These are phyloP conservation scores for Stenchaetothrips biformis DNA, from an alignment of 2,888 invertebrate species.

Conservation along the genomic window DNA sequence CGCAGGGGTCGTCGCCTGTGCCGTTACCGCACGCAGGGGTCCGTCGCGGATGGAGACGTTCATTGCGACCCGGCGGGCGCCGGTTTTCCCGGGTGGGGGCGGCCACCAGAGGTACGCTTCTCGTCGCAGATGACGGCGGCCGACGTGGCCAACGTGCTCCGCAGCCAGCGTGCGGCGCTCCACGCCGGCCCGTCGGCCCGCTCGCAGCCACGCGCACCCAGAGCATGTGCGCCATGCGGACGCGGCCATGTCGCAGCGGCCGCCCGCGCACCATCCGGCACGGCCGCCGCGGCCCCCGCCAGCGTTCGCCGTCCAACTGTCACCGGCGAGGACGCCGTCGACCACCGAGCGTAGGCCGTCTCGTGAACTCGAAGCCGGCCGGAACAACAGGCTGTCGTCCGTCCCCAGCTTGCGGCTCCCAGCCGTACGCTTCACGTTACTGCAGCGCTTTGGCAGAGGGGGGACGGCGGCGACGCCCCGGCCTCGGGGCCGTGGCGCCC, in stretches of 20 bases:
- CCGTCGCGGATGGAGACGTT: background rate
- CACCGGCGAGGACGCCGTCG: background rate
- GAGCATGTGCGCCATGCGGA: background rate
- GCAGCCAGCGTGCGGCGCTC: slow-evolving; percentile 53
- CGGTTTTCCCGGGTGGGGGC: background rate
- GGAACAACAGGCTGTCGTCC: background rate
- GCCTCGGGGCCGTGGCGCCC: no score
- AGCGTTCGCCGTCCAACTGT: background rate
- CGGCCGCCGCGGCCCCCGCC: background rate
- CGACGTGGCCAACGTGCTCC: slow-evolving; percentile 54
- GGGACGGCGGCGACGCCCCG: no score
- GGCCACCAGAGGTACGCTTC: slow-evolving; percentile 33
- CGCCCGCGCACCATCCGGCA: background rate
- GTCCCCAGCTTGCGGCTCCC: no score
- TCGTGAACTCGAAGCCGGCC: background rate
- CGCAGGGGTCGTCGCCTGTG: background rate
- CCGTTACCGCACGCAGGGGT: background rate
- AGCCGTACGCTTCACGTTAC: no score
- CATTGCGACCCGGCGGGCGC: background rate
- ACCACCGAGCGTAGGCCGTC: background rate
- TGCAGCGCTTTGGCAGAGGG: no score
- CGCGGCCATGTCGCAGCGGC: background rate
- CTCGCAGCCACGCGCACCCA: background rate
- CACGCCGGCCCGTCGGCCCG: slow-evolving; percentile 3
- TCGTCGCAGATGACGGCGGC: slow-evolving; percentile 51